Percentiles rank a stretch among this genome's conserved stretches.
Evolutionary conservation across 2,797 vertebrate genomes (phyloP).

Genomic region (Macropus fuliginosus): DNA sequence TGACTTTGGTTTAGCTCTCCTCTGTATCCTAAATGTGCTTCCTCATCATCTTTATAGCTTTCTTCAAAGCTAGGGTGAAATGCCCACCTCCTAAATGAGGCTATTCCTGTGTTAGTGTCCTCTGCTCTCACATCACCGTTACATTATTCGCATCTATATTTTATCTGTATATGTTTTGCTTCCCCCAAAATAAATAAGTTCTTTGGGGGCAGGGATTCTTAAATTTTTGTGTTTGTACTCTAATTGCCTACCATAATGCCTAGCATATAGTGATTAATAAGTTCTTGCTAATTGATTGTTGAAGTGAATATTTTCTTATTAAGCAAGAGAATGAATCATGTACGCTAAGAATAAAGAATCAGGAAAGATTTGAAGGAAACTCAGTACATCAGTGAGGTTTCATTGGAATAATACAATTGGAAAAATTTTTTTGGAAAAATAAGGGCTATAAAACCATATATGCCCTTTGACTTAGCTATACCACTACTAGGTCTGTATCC

Average conservation of each 20-base stretch:
- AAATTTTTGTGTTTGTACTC: background rate
- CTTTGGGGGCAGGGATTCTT: background rate
- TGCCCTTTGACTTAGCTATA: too few relatives aligned
- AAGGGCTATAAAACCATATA: background rate
- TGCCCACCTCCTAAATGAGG: background rate
- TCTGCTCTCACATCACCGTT: background rate
- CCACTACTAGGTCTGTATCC: too few relatives aligned
- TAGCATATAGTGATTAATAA: background rate
- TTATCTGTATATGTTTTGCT: background rate
- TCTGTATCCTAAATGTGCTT: background rate
- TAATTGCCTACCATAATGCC: background rate
- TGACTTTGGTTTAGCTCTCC: background rate
- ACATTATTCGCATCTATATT: background rate
- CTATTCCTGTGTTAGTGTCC: background rate
- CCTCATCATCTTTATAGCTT: background rate
- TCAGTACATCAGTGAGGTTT: background rate
- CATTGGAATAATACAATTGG: background rate
- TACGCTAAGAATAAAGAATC: background rate
- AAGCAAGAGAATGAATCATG: background rate
- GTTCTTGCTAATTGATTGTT: background rate
- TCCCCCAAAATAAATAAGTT: background rate
- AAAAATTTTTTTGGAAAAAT: background rate
- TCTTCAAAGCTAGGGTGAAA: background rate
- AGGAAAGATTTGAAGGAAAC: background rate
- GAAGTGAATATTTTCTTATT: background rate